A percentile compares a stretch with the other conserved stretches of the same genome.
These are phyloP conservation scores for Drosophila fulvimacula DNA, from an alignment of 2,888 invertebrate species.

Conservation along the genomic window DNA sequence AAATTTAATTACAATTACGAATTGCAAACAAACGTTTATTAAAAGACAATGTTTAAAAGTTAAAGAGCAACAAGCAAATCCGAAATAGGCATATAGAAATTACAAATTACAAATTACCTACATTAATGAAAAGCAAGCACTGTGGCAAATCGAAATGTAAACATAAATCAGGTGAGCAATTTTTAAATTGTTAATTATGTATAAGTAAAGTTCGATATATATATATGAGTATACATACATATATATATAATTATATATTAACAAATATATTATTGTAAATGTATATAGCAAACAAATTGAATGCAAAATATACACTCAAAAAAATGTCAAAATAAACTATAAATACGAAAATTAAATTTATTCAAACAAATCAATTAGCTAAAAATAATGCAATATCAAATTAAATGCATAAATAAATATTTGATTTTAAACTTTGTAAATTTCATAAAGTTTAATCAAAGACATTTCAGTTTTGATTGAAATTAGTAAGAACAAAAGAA, in stretches of 20 bases:
- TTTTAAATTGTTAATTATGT: constrained; percentile 79
- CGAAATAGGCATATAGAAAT: constrained; percentile 31
- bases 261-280: constrained; percentile 48
- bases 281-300: constrained; percentile 56
- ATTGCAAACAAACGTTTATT: constrained; percentile 59
- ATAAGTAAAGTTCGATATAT: constrained; percentile 66
- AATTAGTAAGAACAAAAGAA: constrained; percentile 5
- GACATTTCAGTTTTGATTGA: constrained; percentile 1
- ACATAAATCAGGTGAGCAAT: constrained; percentile 76
- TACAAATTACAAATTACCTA: constrained; percentile 31
- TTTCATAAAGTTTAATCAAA: not conserved
- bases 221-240: constrained; percentile 31
- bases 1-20: constrained; percentile 38
- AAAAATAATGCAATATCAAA: constrained; percentile 7
- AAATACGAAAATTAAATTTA: constrained; percentile 29
- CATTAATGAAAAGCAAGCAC: constrained; percentile 60
- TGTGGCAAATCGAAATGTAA: constrained; percentile 72
- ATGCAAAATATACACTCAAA: constrained; percentile 44
- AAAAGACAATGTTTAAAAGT: constrained; percentile 66
- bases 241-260: constrained; percentile 33
- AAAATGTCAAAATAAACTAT: constrained; percentile 65
- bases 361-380: constrained; percentile 21
- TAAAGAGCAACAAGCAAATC: constrained; percentile 36
- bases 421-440: constrained; percentile 6
- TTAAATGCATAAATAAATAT: constrained; percentile 1